Conservation (phyloP, 35 echinoderm and acorn worm species). For the Lytechinus variegatus region DNA sequence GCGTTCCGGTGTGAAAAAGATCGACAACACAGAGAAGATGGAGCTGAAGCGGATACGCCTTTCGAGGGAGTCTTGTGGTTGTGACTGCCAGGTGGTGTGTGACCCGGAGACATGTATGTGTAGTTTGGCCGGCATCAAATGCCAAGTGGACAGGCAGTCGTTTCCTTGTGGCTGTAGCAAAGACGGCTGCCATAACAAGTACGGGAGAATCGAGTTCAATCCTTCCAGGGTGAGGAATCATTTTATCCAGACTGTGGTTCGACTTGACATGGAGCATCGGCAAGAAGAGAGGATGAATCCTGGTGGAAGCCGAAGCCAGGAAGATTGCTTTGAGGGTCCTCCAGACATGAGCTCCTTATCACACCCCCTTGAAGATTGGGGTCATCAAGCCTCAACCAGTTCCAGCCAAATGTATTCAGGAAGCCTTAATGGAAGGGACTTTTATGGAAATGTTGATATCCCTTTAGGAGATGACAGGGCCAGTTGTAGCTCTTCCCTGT, state of each 20-base stretch:
- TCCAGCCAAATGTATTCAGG: slow-evolving; percentile 48
- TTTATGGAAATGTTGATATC: slow-evolving; percentile 15
- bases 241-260: slow-evolving; percentile 90
- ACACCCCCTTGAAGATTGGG: slow-evolving; percentile 55
- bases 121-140: slow-evolving; percentile 89
- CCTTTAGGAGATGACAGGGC: background rate
- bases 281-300: background rate
- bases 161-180: slow-evolving; percentile 96
- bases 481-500: slow-evolving; percentile 22
- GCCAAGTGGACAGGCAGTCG: slow-evolving; percentile 91
- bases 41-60: slow-evolving; percentile 90
- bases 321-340: slow-evolving; percentile 38
- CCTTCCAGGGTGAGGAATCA: slow-evolving; percentile 86
- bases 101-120: slow-evolving; percentile 92
- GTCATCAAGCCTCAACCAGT: slow-evolving; percentile 31
- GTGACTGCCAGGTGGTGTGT: slow-evolving; percentile 84
- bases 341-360: slow-evolving; percentile 36
- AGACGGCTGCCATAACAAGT: slow-evolving; percentile 80
- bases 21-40: slow-evolving; percentile 91
- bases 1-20: slow-evolving; percentile 84
- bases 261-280: slow-evolving; percentile 77
- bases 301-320: background rate
- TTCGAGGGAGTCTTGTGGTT: slow-evolving; percentile 91
- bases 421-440: slow-evolving; percentile 26
- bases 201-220: slow-evolving; percentile 95